Percentiles rank a stretch among this genome's conserved stretches.
phyloP scores from a whole-genome alignment of 2,797 vertebrate genomes.

The Phoeniculus purpureus region DNA sequence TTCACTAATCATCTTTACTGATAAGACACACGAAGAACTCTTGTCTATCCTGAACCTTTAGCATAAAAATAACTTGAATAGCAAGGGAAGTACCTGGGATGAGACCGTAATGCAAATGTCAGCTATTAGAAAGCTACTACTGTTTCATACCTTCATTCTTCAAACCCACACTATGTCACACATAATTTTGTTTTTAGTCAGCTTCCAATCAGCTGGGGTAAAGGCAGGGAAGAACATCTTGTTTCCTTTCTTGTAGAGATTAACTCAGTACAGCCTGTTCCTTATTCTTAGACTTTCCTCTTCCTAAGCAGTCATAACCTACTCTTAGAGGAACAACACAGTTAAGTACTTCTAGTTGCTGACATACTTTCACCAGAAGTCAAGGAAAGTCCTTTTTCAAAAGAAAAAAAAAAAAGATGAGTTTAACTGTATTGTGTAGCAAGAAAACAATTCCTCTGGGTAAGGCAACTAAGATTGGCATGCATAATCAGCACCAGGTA shows the following conservation, averaged over 20 bases:
- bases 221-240: not conserved
- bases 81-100: not conserved
- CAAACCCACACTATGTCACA: not conserved
- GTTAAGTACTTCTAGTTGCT: not conserved
- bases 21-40: not conserved
- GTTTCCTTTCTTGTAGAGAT: not conserved
- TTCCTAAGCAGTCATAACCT: not conserved
- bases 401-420: not conserved
- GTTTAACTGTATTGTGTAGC: not conserved
- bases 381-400: not conserved
- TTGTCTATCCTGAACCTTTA: not conserved
- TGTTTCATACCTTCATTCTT: not conserved
- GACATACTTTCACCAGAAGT: not conserved
- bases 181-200: not conserved
- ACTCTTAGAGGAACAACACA: not conserved
- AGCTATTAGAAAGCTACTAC: not conserved
- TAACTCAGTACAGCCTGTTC: not conserved
- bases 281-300: not conserved
- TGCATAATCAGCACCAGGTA: not conserved
- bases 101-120: not conserved
- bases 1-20: not conserved
- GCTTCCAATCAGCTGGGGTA: not conserved
- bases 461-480: not conserved
- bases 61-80: not conserved
- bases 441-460: not conserved